Percentiles rank a stretch among this genome's conserved stretches.
Evolutionary conservation across 1,140 invertebrate species (phyloP).

Genomic region (Ceratitis capitata): DNA sequence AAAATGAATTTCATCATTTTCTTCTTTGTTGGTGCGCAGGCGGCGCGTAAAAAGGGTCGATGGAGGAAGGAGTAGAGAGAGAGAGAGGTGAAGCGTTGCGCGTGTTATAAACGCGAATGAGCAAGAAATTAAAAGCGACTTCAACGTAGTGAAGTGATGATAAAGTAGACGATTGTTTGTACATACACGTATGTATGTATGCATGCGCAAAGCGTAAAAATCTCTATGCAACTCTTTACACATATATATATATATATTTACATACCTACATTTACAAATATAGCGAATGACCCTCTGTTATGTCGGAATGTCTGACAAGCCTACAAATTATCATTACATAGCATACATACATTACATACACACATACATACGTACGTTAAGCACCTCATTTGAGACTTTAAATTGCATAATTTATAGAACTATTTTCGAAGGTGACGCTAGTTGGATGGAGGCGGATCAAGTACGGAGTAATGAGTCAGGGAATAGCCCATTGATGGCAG

Average conservation of each 20-base stretch:
- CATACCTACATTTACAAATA: background rate
- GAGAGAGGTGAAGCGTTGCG: background rate
- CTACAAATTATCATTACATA: background rate
- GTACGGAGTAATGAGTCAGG: background rate
- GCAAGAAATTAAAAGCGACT: constrained; percentile 37
- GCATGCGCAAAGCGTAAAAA: background rate
- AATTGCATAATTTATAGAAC: constrained; percentile 40
- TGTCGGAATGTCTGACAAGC: constrained; percentile 2
- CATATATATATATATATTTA: too few relatives aligned
- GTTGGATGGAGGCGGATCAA: background rate
- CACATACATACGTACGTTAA: background rate
- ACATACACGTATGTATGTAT: background rate
- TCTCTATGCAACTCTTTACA: background rate
- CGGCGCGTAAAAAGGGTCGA: background rate
- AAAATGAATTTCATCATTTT: constrained; percentile 41
- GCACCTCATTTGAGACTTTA: constrained; percentile 33
- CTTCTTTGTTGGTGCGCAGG: background rate
- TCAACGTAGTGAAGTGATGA: background rate
- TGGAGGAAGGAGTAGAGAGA: background rate
- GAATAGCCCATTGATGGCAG: background rate
- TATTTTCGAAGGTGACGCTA: constrained; percentile 5
- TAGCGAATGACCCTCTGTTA: background rate
- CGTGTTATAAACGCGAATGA: background rate
- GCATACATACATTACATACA: background rate
- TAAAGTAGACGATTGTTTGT: background rate